Evolutionary conservation across 2,113 vertebrate genomes (phyloP), one percentile per base, ranked within the genome.

Genomic region (Charadrius vociferus): DNA sequence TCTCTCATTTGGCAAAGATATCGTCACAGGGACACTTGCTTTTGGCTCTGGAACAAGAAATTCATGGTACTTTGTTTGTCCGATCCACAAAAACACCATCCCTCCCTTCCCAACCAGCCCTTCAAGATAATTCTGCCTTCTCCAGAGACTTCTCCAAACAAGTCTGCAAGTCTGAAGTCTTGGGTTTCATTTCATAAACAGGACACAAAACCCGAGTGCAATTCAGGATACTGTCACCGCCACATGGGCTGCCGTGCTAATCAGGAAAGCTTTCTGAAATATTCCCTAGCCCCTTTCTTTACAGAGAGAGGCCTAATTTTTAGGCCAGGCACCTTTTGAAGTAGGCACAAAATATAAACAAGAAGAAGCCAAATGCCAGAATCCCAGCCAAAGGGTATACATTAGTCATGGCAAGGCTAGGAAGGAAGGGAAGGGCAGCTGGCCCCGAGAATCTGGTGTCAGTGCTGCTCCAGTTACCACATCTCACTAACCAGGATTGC

Each of bases 381-480:
- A 99, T 98, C 67, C 99, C 99, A 91, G 99, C 99, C 91, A 99
- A 98, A 49, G 99, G 99, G 94, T 98, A 99, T 66, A 99, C 99
- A 91, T 95, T 83, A 97, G 89, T 97, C 97, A 97, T 55, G 89
- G 94, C 62, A 87, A 85, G 79, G 93, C 84, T 91, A 68, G 89
- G 71, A 95, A 95, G 94, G 94, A 97, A 94, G 91, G 95, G 96
- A 79, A 96, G 93, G 89, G 94, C 93, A 87, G 91, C 86, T 92
- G 88, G 95, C 92, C 97, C 86, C 59, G 81, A 78, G 36, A 86
- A 66, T 14, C 29, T 78, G 81, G 89, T 91, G 94, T 88, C 93
- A 95, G 83, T 22, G 50, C 89, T 95, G 81, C 91, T 95, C 62
- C 86, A 58, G 67, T 90, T 71, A 87, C 91, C 93, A 87, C 93